Base-by-base conservation (phyloP, 1,140 invertebrate species). In the Gonioctena quinquepunctata region DNA sequence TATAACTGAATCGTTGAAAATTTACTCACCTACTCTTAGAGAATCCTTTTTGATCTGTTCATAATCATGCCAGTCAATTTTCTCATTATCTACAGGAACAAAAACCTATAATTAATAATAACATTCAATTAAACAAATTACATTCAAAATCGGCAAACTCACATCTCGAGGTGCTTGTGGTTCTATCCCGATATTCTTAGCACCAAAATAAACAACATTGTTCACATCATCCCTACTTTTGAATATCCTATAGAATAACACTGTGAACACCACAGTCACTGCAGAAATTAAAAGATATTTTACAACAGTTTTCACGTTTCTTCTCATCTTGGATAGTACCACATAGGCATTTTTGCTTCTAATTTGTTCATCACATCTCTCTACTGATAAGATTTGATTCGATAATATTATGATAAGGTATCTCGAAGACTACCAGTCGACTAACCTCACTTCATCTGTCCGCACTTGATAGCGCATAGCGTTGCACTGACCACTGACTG, bases 1-100 rank as follows among this genome's bases (percentile, higher is more conserved):
- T n/a, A 49, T 7, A 49, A 49, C 2, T 21, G 26, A 52, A 65
- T 48, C n/a, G n/a, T n/a, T n/a, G n/a, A n/a, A n/a, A n/a, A n/a
- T n/a, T n/a, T n/a, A 62, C 59, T 67, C 74, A 83, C 93, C 93
- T 25, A 81, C 87, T 72, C 91, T 86, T 71, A 86, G 83, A 6
- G 80, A 81, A 65, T 97, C 95, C 23, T 86, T 83, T 59, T 88
- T 84, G 73, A 96, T 95, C 67, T 86, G 83, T 48, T 87, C 84
- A 78, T 94, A 92, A 81, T 96, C 88, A 80, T 96, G 94, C 95
- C 95, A 97, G 79, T 97, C 95, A 70, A 90, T 89, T 85, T 89
- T 90, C 78, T 87, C 80, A 68, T 81, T 81, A 62, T 77, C 69
- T 3, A 70, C 57, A 3, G 33, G 33, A 11, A 75, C 56, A 48